Evolutionary conservation across 2,888 invertebrate genomes (phyloP), one percentile per base, ranked within the genome.

Genomic region (Alloscopus bannaensis): DNA sequence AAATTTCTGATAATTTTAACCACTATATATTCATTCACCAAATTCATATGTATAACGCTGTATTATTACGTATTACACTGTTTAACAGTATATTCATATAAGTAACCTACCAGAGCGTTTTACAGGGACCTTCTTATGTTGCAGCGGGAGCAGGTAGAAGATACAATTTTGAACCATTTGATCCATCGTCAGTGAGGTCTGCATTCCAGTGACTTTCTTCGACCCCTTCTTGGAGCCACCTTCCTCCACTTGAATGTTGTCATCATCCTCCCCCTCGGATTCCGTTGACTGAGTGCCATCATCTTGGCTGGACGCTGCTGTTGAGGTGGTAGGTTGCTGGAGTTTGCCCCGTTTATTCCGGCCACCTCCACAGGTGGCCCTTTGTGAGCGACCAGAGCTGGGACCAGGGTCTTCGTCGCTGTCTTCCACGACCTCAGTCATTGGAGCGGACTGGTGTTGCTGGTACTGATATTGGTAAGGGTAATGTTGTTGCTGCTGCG

Each of bases 101-200:
- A n/a, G n/a, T n/a, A n/a, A n/a, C n/a, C n/a, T n/a, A n/a, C 22
- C 82, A n/a, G n/a, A n/a, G n/a, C n/a, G 52, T 45, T 86, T 86
- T 4, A 83, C 70, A 0, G 86, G 86, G 24, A 80, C 18, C 42
- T 83, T 84, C 72, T 84, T 83, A 29, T 82, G 79, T 26, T 86
- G 84, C 50, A 50, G 59, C 3, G 85, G 52, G 0, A 86, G 75
- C 45, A 85, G 71, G 18, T 83, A 85, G 55, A 82, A 55, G 2
- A 86, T 28, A 45, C 79, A 55, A 55, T 82, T 84, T 29, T 81
- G 80, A 13, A 84, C 68, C 85, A 86, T 84, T 60, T 86, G 81
- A 16, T 84, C 84, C 11, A 79, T 26, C 0, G 69, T 57, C 13
- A 73, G 24, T 0, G 73, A 45, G 1, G 80, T 79, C 18, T 65